Evolutionary conservation across 2,113 vertebrate species (phyloP), one percentile per base, ranked within the genome.

Genomic region (Bubo blakistoni): DNA sequence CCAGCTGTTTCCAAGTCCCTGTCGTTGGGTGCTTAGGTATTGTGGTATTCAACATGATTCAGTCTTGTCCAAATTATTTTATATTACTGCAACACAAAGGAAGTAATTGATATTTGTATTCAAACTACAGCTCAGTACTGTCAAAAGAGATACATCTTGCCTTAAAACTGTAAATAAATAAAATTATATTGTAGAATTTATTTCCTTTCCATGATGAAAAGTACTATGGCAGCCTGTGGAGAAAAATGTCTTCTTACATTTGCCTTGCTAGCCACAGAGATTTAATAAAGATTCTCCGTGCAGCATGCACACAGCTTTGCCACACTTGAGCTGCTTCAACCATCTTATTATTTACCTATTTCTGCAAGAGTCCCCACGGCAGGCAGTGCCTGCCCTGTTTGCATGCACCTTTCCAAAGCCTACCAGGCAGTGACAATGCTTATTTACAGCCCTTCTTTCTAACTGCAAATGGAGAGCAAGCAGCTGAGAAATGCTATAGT

Each of bases 91-190:
- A 42, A 27, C 29, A 42, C 16, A 25, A 63, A 74, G 16, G n/a
- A 73, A 59, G 34, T 38, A 42, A 63, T 11, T 59, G n/a, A 26
- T 80, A 83, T 34, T 66, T 83, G 30, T 63, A n/a, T 71, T 89
- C 58, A 67, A 67, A 24, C 61, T 40, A 69, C 61, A 72, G 63
- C n/a, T 86, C 51, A 62, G 51, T 29, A 34, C 15, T 66, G 26
- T 59, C 86, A 78, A n/a, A 66, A 81, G 26, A 78, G 29, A 73
- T 22, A 29, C 10, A 63, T 27, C 69, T 52, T 71, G 34, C 85
- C 58, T 91, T 78, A 84, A 90, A 90, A 84, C 57, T 19, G 29
- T 20, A 89, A 94, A 78, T 40, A 95, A 83, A 66, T 83, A 61
- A 71, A 81, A 51, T 1, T 0, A 25, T 84, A 32, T 29, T 69